phyloP scores from a whole-genome alignment of 1,140 invertebrate species.

The Globodera rostochiensis region DNA sequence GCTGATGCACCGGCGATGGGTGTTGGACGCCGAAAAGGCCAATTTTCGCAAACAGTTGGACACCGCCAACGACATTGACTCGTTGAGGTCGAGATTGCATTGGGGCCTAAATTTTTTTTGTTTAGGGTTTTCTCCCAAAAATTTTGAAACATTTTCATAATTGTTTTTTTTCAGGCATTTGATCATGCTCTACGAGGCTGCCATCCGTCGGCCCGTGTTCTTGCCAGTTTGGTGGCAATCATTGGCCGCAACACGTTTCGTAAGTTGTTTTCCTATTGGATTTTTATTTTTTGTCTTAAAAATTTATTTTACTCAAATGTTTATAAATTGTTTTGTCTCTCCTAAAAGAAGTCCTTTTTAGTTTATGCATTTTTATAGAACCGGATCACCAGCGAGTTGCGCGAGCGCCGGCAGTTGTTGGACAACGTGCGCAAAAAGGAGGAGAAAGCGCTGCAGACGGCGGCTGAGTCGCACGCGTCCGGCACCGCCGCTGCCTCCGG shows the following conservation, averaged over 20 bases:
- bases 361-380: neutral
- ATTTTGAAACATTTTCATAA: neutral
- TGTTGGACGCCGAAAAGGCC: constrained; percentile 34
- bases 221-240: constrained; percentile 50
- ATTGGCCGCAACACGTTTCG: constrained; percentile 40
- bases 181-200: constrained; percentile 45
- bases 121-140: constrained; percentile 17
- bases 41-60: constrained; percentile 33
- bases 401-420: constrained; percentile 32
- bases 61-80: constrained; percentile 13
- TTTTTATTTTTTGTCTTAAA: constrained; percentile 24
- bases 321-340: constrained; percentile 11
- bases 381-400: constrained; percentile 40
- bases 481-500: constrained; percentile 33
- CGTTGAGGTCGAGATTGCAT: neutral
- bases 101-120: neutral
- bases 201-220: constrained; percentile 50
- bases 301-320: constrained; percentile 25
- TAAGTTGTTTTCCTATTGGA: neutral
- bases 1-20: constrained; percentile 52
- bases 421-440: constrained; percentile 35
- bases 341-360: constrained; percentile 1
- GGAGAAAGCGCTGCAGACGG: constrained; percentile 26
- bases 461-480: constrained; percentile 2
- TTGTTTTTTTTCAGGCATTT: constrained; percentile 27